A percentile compares a stretch with the other conserved stretches of the same genome.
Conservation (phyloP, 2,113 vertebrate species). For the Aegithalos caudatus region DNA sequence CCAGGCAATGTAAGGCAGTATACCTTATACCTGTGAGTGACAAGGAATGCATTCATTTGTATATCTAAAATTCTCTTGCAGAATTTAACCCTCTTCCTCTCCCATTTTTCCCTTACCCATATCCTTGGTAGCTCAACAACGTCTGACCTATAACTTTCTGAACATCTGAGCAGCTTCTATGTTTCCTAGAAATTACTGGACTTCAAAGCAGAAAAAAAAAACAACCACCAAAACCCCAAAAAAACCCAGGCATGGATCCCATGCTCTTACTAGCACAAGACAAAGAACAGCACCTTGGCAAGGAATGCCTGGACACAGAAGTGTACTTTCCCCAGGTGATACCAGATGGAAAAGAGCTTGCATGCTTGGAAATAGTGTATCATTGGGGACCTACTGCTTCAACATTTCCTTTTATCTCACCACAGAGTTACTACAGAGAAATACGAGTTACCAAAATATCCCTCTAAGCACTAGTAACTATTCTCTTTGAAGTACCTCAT, state of each 20-base stretch:
- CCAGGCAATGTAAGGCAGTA: background rate
- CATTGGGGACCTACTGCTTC: background rate
- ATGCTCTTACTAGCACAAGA: accelerated
- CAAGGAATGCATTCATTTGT: background rate
- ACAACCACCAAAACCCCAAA: background rate
- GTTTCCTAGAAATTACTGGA: background rate
- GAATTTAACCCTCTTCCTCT: background rate
- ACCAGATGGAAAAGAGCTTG: accelerated
- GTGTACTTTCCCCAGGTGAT: too few relatives aligned
- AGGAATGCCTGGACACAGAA: background rate
- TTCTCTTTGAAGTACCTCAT: background rate
- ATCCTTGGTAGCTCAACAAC: background rate
- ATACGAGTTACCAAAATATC: background rate
- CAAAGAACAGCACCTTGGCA: background rate
- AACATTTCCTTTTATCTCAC: background rate
- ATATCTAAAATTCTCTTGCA: background rate
- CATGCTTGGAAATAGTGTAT: background rate
- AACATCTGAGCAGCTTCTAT: background rate
- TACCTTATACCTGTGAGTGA: background rate
- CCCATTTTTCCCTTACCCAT: background rate
- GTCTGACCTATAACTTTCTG: background rate
- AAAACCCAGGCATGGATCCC: background rate
- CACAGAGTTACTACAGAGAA: background rate
- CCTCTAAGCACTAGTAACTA: background rate
- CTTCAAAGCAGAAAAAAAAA: background rate